Base-by-base conservation (phyloP, 2,888 invertebrate genomes). In the Buathra laborator region DNA sequence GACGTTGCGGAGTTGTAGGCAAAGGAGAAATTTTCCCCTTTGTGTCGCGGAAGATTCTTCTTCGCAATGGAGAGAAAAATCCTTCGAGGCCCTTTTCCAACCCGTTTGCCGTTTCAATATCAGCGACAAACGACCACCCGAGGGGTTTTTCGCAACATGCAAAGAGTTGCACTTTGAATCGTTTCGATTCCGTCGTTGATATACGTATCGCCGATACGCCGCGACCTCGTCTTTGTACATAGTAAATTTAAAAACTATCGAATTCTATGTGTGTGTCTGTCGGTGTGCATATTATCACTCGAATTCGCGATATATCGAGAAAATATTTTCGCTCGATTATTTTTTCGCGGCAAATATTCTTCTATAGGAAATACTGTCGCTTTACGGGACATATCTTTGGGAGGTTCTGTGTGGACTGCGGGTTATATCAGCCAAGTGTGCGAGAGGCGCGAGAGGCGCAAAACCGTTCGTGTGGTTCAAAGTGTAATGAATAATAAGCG, bases 401-500 rank as follows among this genome's bases (percentile, higher is more conserved):
- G 44, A 66, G 66, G 62, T 12, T 14, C 48, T n/a, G 48, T 59
- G 72, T 19, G 44, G 29, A 5, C 46, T 59, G 24, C 48, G 44
- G 24, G 68, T 56, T 56, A 56, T 24, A 24, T 24, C 12, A 64
- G 53, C 51, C 37, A 37, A 75, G 75, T 12, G 79, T 51, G 71
- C 62, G 51, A 76, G 81, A 77, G 70, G 70, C 56, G 43, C 16
- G 74, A 70, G 56, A 48, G 59, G 9, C 74, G 62, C 51, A 24
- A 62, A 43, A 48, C 59, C 81, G 78, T 81, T 70, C 81, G 81
- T 70, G 64, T 29, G 74, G 51, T 90, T 91, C 89, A 91, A 90
- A 91, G 89, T 91, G 88, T 90, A 89, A 92, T 92, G 92, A 92
- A 92, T 92, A 91, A 92, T 92, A 90, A 91, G 89, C 88, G 87